phyloP scores from a whole-genome alignment of 2,113 vertebrate species.

The Pomatostomus ruficeps region DNA sequence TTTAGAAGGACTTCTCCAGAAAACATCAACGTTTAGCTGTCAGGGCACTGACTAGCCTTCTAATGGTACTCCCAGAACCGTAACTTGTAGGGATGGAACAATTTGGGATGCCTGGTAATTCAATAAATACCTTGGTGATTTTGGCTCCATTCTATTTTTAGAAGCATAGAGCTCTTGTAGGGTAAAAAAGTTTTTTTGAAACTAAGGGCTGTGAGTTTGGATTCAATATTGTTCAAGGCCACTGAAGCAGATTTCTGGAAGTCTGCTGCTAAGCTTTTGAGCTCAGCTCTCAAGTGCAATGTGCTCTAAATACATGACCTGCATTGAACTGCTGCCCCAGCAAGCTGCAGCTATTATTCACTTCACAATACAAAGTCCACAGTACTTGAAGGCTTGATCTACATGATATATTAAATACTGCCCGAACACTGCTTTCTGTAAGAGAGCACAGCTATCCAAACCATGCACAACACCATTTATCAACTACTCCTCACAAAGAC shows the following conservation, averaged over 20 bases:
- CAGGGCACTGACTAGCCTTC: not conserved
- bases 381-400: conserved; percentile 41
- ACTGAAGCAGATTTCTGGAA: conserved; percentile 48
- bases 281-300: conserved; percentile 51
- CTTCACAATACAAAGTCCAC: conserved; percentile 28
- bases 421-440: not conserved
- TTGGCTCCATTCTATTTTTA: not conserved
- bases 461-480: not conserved
- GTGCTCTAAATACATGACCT: conserved; percentile 45
- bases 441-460: not conserved
- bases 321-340: conserved; percentile 42
- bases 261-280: conserved; percentile 57
- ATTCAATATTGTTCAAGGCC: conserved; percentile 59
- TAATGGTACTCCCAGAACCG: not conserved
- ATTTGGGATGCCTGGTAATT: not conserved
- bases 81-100: not conserved
- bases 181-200: not conserved
- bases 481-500: not conserved
- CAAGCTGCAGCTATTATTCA: conserved; percentile 59
- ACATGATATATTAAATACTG: conserved; percentile 36
- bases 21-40: not conserved
- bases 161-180: not conserved
- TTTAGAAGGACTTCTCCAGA: not conserved
- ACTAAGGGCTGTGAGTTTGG: not conserved
- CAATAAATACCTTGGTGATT: not conserved